Evolutionary conservation across 2,113 vertebrate species (phyloP).

Genomic region (Aleadryas rufinucha): DNA sequence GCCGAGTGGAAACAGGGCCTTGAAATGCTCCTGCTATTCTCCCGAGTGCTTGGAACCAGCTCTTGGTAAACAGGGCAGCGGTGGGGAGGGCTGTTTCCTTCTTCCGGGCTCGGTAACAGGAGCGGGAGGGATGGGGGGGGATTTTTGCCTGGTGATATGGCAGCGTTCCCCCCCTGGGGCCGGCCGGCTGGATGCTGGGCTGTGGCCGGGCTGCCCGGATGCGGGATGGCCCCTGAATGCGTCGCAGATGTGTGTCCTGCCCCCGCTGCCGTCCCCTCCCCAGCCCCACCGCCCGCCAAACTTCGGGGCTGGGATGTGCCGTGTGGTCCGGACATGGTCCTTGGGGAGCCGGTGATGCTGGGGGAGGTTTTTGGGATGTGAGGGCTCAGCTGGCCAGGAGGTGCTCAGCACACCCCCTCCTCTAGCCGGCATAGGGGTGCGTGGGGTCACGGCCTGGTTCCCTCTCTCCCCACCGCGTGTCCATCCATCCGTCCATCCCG

Average conservation of each 20-base stretch:
- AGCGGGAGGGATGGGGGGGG: not conserved
- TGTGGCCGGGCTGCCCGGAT: conserved; percentile 1
- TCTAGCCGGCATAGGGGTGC: fast-evolving
- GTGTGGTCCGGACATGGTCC: fast-evolving
- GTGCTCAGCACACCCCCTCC: not conserved
- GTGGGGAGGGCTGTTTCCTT: conserved; percentile 59
- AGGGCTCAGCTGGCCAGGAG: not conserved
- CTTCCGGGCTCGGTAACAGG: conserved; percentile 31
- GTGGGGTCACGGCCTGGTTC: fast-evolving
- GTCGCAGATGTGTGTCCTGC: not conserved
- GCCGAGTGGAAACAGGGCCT: conserved; percentile 69
- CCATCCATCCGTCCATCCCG: fast-evolving
- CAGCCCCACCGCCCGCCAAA: not conserved
- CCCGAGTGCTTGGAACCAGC: conserved; percentile 58
- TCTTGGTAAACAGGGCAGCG: conserved; percentile 65
- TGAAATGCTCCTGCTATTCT: conserved; percentile 65
- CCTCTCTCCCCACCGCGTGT: not conserved
- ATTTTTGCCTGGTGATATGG: not conserved
- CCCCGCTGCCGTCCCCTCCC: not conserved
- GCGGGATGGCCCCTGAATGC: conserved; percentile 11
- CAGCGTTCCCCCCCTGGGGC: not conserved
- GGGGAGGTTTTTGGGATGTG: not conserved
- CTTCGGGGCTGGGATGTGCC: not conserved
- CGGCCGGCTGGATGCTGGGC: not conserved
- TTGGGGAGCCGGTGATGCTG: not conserved